A percentile compares a stretch with the other conserved stretches of the same genome.
These are phyloP conservation scores for Pangasius krempfi DNA, from an alignment of 2,797 vertebrate genomes.

Conservation along the genomic window DNA sequence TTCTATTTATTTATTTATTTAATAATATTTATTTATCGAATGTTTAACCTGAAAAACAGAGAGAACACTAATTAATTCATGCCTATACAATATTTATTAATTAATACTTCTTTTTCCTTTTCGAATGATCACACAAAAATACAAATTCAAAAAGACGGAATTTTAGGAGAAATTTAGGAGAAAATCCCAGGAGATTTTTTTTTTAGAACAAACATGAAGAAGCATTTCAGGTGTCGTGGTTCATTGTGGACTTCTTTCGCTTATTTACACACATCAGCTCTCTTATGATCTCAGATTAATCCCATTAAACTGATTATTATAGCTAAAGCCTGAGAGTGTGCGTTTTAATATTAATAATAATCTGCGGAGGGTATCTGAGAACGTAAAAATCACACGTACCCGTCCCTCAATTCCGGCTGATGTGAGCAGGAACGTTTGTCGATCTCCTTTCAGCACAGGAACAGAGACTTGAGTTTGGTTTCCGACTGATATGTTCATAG, in stretches of 20 bases:
- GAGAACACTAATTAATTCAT: neutral
- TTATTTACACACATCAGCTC: neutral
- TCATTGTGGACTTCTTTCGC: neutral
- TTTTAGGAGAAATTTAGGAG: no score
- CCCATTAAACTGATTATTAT: neutral
- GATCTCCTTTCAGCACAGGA: constrained; percentile 8
- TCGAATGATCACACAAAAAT: neutral
- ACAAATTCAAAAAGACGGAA: neutral
- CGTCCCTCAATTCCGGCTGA: neutral
- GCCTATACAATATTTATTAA: neutral
- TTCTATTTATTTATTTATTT: neutral
- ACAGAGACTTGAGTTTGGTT: rapidly evolving
- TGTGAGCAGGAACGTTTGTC: constrained; percentile 63
- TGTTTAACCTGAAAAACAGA: neutral
- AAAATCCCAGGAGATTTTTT: neutral
- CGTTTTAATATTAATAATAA: neutral
- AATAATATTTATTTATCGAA: neutral
- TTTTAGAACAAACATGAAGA: neutral
- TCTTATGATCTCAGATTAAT: neutral
- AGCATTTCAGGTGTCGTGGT: neutral
- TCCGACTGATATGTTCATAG: neutral
- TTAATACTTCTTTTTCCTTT: neutral
- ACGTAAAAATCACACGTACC: constrained; percentile 3
- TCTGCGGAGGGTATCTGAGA: neutral
- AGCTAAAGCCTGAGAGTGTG: neutral